Evolutionary conservation across 2,888 invertebrate species (phyloP).

Genomic region (Tortricodes alternella): DNA sequence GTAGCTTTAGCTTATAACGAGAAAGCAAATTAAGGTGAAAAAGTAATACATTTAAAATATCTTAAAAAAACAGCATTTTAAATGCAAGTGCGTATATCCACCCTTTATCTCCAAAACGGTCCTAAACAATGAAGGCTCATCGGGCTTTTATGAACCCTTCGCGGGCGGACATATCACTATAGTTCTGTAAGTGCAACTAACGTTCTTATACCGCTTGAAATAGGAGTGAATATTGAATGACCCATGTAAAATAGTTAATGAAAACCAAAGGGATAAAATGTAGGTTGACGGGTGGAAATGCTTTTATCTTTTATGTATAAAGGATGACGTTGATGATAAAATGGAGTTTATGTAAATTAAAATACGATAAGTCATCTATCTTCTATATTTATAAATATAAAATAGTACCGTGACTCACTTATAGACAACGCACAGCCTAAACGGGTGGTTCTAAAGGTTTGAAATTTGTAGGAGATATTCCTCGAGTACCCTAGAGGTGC

Average conservation of each 20-base stretch:
- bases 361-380: neutral
- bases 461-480: no score
- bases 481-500: no score
- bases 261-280: conserved; percentile 4
- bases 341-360: conserved; percentile 10
- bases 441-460: no score
- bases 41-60: no score
- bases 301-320: conserved; percentile 22
- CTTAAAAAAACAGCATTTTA: neutral
- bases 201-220: neutral
- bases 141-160: conserved; percentile 26
- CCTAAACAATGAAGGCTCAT: conserved; percentile 29
- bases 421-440: no score
- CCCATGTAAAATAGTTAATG: neutral
- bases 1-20: no score
- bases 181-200: neutral
- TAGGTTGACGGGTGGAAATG: conserved; percentile 11
- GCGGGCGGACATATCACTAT: conserved; percentile 22
- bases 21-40: no score
- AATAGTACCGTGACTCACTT: no score
- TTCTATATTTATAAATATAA: neutral
- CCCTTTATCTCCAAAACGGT: conserved; percentile 26
- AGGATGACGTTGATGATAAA: conserved; percentile 24
- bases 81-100: conserved; percentile 11
- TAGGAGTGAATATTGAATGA: neutral